Evolutionary conservation across 2,797 vertebrate species (phyloP).

Genomic region (Perodicticus potto): DNA sequence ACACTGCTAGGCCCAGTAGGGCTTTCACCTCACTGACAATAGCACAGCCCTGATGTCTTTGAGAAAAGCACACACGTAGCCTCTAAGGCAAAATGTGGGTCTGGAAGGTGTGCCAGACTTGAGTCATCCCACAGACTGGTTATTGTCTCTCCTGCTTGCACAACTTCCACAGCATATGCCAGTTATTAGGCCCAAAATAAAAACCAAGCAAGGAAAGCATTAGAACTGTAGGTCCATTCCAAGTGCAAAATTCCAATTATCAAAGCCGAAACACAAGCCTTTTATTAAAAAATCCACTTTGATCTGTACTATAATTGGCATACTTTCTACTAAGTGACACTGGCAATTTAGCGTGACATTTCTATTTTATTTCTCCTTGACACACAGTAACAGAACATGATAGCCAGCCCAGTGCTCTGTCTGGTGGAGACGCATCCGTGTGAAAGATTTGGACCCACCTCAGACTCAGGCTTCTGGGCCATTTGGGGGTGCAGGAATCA

Average conservation of each 20-base stretch:
- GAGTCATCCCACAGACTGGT: background rate
- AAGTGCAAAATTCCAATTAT: conserved; percentile 77
- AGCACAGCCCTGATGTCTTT: background rate
- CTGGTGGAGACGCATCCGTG: conserved; percentile 11
- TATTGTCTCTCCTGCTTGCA: conserved; percentile 59
- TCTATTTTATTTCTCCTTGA: conserved; percentile 49
- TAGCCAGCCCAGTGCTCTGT: background rate
- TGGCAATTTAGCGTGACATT: conserved; percentile 39
- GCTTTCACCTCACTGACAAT: background rate
- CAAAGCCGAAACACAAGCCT: conserved; percentile 70
- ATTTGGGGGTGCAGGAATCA: background rate
- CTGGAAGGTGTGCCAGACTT: conserved; percentile 16
- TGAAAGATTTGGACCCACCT: background rate
- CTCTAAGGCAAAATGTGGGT: background rate
- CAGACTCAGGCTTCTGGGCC: background rate
- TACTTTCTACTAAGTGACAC: conserved; percentile 64
- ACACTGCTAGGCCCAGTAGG: background rate
- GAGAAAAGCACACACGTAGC: background rate
- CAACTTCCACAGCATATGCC: conserved; percentile 58
- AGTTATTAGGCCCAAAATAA: conserved; percentile 73
- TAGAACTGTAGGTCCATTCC: conserved; percentile 57
- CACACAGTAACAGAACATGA: conserved; percentile 46
- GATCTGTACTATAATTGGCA: conserved; percentile 69
- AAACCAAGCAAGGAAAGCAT: conserved; percentile 74
- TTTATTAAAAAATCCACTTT: conserved; percentile 73